These are phyloP conservation scores for Passerina amoena DNA, from an alignment of 2,113 vertebrate genomes.

Conservation along the genomic window DNA sequence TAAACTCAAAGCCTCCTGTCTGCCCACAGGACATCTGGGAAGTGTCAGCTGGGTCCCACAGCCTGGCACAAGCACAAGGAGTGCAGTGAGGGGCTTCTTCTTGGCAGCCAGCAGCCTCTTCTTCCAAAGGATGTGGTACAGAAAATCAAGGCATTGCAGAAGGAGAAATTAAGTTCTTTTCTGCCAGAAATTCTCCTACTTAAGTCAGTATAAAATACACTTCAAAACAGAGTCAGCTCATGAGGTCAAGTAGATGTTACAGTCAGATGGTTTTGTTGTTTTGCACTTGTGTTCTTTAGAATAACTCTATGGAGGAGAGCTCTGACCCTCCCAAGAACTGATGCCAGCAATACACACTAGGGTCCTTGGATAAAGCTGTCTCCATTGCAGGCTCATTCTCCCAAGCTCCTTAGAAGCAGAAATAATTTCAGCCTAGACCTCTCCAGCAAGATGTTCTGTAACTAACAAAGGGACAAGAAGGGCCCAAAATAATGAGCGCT, in stretches of 20 bases:
- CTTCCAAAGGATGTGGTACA: not conserved
- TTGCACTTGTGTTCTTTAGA: not conserved
- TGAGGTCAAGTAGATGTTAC: not conserved
- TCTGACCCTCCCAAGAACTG: not conserved
- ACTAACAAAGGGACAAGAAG: not conserved
- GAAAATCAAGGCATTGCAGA: not conserved
- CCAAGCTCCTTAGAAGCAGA: not conserved
- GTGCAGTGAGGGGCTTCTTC: not conserved
- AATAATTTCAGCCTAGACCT: not conserved
- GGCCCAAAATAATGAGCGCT: not conserved
- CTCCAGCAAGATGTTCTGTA: not conserved
- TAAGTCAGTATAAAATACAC: not conserved
- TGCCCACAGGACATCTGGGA: not conserved
- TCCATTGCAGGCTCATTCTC: not conserved
- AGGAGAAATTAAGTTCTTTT: not conserved
- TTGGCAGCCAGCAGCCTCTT: not conserved
- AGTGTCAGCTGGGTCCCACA: not conserved
- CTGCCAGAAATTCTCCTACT: not conserved
- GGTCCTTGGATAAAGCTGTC: not conserved
- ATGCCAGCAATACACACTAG: not conserved
- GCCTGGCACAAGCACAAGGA: not conserved
- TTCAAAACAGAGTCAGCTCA: not conserved
- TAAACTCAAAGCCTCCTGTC: not conserved
- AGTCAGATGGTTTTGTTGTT: not conserved
- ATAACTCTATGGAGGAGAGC: not conserved